Percentiles rank a stretch among this genome's conserved stretches.
phyloP scores from a whole-genome alignment of 1,140 invertebrate genomes.

The Leptopilina boulardi region DNA sequence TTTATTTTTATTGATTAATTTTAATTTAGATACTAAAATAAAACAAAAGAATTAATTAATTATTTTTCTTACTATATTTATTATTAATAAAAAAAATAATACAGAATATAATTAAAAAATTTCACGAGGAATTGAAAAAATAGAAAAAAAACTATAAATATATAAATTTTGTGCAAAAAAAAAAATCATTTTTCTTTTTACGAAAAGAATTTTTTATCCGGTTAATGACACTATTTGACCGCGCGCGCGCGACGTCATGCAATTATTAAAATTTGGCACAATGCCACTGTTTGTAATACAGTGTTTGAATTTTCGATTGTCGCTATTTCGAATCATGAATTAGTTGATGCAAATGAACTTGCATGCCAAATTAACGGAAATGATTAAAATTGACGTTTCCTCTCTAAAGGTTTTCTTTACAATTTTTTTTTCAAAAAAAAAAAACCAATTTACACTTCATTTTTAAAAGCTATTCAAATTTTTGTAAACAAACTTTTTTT shows the following conservation, averaged over 20 bases:
- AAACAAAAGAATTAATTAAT: too few species aligned
- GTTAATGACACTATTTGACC: constrained; percentile 13
- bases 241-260: constrained; percentile 3
- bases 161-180: neutral
- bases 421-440: too few species aligned
- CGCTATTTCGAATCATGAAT: constrained; percentile 5
- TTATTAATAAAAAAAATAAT: too few species aligned
- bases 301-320: constrained; percentile 14
- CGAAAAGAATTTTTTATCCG: neutral
- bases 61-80: too few species aligned
- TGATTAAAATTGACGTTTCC: constrained; percentile 7
- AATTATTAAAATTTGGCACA: constrained; percentile 9
- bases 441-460: neutral
- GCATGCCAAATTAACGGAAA: neutral
- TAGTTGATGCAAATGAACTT: neutral
- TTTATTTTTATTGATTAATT: too few species aligned
- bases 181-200: too few species aligned
- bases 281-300: constrained; percentile 9
- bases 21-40: too few species aligned
- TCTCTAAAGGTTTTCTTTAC: neutral
- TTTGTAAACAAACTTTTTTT: too few species aligned
- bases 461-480: too few species aligned
- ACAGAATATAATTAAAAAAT: too few species aligned
- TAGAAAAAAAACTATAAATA: neutral
- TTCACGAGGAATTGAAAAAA: neutral